Evolutionary conservation across 2,113 vertebrate species (phyloP), one percentile per base, ranked within the genome.

Genomic region (Microtus ochrogaster): DNA sequence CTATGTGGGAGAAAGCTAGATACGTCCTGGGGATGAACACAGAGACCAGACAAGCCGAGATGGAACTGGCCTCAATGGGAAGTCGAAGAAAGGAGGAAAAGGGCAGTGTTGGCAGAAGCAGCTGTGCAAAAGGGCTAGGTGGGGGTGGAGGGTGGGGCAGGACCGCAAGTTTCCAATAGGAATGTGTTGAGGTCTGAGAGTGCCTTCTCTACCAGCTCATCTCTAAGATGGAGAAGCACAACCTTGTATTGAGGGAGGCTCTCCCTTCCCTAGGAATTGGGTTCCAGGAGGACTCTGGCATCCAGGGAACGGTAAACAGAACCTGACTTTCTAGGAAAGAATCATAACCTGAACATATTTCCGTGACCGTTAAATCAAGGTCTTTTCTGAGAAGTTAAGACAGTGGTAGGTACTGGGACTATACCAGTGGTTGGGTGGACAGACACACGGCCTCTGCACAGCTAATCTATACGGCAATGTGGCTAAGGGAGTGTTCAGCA

Each of bases 391-490:
- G 92, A 79, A 76, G 5, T 77, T 65, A 41, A 39, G 47, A 39
- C 41, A 6, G 2, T 3, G 11, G 49, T 2, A 0, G 41, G 30
- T 33, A 47, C 21, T 65, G 30, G 52, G 44, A 74, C 49, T 0
- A 0, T 39, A 58, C 36, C 39, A 28, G n/a, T 30, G 22, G 87
- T 39, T 72, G 26, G 61, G 28, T 6, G 2, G 86, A 74, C 36
- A 22, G 1, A 28, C 7, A 5, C 5, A 0, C 0, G 22, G 49
- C 58, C 21, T 36, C 79, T 70, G 66, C 10, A 21, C 7, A 10
- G 14, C 16, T 21, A 5, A 3, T 33, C 41, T 66, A 24, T 28
- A 26, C 3, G 2, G 39, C 77, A 39, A 47, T 58, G 36, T 3
- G 0, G 13, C 52, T 36, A 49, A 19, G 63, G 39, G 24, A 24